Base-by-base conservation (phyloP, 2,113 vertebrate genomes). In the Zapus hudsonius region DNA sequence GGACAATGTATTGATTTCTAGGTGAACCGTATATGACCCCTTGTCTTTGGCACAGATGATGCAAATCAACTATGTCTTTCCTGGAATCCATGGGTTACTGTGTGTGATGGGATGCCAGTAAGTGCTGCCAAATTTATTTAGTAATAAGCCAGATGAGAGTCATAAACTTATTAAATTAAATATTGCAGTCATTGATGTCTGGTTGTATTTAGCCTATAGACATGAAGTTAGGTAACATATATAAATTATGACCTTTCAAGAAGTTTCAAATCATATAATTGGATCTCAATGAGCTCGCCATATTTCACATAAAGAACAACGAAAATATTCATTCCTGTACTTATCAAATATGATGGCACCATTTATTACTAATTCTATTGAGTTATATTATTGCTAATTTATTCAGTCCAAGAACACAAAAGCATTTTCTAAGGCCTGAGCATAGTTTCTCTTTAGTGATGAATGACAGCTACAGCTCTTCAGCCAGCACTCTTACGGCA, bases 401-500 rank as follows among this genome's bases (percentile, higher is more conserved):
- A n/a, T 59, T 59, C 75, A 52, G 64, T 36, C 29, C 13, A 59
- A 20, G n/a, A 75, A 3, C 7, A 11, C 36, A 31, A 5, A 2
- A 19, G 40, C 4, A 4, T 40, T 33, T 15, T 36, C 59, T 61
- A 29, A 73, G 74, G 9, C 57, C 38, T 2, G 0, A 9, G 52
- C 3, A 5, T 57, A 78, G 42, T 33, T 82, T 29, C 67, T n/a
- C 11, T 4, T 59, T 15, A 16, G 27, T 36, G 73, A 74, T 7
- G 8, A 55, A 3, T 5, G 2, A 19, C 23, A n/a, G 12, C 63
- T 1, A 13, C 0, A 1, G 23, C 19, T 40, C 52, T 20, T 10
- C 1, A 1, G 13, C 12, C 1, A 1, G 13, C 12, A 10, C 47
- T 29, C 38, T 25, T 42, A 27, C 3, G 36, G 22, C 25, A 22